Base-by-base conservation (phyloP, 2,888 invertebrate genomes). In the Rhyacophila evoluta region DNA sequence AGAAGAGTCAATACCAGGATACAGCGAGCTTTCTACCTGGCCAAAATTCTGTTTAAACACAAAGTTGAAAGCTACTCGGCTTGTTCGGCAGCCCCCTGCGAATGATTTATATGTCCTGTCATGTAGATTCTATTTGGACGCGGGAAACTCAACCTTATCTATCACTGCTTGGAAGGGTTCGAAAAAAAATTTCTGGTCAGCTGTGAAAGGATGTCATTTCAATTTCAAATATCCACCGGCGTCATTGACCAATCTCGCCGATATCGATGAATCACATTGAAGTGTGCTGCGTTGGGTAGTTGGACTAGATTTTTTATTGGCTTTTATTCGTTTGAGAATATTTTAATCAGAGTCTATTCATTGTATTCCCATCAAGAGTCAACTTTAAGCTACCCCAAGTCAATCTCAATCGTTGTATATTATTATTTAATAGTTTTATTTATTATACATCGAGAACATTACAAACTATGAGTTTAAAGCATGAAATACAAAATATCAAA, bases 71-170 rank as follows among this genome's bases (percentile, higher is more conserved):
- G 68, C 67, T 70, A 37, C 27, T 33, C 77, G 55, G 36, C 71
- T 38, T 67, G 77, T 72, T 74, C 41, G 25, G 15, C 69, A 68
- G 41, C 36, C 75, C 77, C 33, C 39, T 29, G 72, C 39, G 77
- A 78, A 80, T 80, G 80, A 80, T 80, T 80, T 80, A 80, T 80
- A 68, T 72, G 55, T 68, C 75, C 80, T 69, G 80, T 80, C 80
- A 80, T 80, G 80, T 67, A 80, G 80, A 80, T 80, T 80, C 77
- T 71, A 77, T 77, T 78, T 55, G 75, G 55, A 67, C 69, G 15
- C 39, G 19, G 19, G 55, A 55, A 74, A 19, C 74, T 68, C 67
- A 19, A 67, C 70, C 75, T 75, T 75, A 75, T 75, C 75, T 69
- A 37, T 69, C 37, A 69, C 33, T 12, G 29, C 69, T 33, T 19